Evolutionary conservation across 2,797 vertebrate species (phyloP).

Genomic region (Anguilla megastoma): DNA sequence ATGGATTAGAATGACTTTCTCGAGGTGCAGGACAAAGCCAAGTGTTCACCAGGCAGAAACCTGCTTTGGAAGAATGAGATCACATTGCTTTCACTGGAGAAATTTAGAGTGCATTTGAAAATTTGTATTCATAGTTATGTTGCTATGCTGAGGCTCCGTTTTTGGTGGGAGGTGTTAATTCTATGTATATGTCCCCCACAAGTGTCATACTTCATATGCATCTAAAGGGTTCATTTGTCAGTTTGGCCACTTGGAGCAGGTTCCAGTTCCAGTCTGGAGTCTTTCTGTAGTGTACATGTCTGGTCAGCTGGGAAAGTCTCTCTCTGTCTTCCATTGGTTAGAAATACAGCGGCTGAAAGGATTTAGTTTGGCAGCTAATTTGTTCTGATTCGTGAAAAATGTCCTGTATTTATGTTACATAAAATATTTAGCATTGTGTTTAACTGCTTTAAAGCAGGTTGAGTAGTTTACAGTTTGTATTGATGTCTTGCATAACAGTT

Average conservation of each 20-base stretch:
- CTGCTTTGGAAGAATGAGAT: constrained; percentile 8
- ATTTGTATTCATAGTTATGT: not conserved
- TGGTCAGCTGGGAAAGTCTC: not conserved
- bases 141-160: not conserved
- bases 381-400: not conserved
- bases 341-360: not conserved
- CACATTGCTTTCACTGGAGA: not conserved
- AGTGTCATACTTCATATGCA: not conserved
- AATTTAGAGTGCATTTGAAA: not conserved
- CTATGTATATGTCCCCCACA: not conserved
- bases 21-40: constrained; percentile 26
- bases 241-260: not conserved
- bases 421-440: not conserved
- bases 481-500: not conserved
- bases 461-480: not conserved
- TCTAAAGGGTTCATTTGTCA: not conserved
- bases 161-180: not conserved
- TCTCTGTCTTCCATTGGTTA: not conserved
- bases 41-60: constrained; percentile 1
- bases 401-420: not conserved
- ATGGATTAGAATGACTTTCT: constrained; percentile 38
- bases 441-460: not conserved
- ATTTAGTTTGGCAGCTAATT: not conserved
- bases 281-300: not conserved
- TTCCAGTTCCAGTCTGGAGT: not conserved